phyloP scores from a whole-genome alignment of 1,140 invertebrate species.

The Lucilia cuprina region DNA sequence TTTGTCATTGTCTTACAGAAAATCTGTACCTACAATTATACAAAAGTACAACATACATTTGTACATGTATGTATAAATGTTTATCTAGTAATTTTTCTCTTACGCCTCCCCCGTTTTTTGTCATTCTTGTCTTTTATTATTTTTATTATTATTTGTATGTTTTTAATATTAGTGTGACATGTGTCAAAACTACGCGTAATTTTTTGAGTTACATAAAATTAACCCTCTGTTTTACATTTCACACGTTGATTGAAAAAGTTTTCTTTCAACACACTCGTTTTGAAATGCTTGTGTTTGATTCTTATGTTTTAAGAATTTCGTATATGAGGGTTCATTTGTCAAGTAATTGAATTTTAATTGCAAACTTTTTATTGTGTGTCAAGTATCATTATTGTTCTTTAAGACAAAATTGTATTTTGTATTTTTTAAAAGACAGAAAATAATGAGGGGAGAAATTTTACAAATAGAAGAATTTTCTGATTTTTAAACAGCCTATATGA shows the following conservation, averaged over 20 bases:
- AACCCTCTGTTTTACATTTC: background rate
- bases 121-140: background rate
- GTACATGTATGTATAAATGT: background rate
- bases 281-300: background rate
- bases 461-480: no score
- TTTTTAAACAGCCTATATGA: no score
- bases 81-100: background rate
- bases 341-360: background rate
- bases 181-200: slow-evolving; percentile 14
- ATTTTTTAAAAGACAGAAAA: no score
- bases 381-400: background rate
- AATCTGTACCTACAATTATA: background rate
- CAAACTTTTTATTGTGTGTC: background rate
- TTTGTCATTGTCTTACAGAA: background rate
- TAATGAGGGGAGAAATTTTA: no score
- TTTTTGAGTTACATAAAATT: background rate
- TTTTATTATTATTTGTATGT: background rate
- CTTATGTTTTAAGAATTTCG: background rate
- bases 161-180: slow-evolving; percentile 2
- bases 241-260: background rate
- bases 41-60: background rate
- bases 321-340: background rate
- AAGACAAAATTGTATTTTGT: background rate
- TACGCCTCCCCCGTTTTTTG: background rate
- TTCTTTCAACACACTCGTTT: background rate